A percentile compares a stretch with the other conserved stretches of the same genome.
phyloP scores from a whole-genome alignment of 2,113 vertebrate species.

The Triplophysa rosa region DNA sequence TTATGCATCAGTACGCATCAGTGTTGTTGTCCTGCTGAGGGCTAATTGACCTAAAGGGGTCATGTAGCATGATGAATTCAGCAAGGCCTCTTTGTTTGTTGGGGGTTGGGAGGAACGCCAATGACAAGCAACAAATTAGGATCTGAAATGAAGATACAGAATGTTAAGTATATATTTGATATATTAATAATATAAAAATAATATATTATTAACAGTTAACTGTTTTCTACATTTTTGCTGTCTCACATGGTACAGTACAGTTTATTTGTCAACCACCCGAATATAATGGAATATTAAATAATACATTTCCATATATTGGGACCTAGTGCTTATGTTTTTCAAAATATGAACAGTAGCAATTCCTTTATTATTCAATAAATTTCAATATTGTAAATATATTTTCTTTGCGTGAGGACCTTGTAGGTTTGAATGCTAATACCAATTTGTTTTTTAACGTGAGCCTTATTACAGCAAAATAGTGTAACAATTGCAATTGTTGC shows the following conservation, averaged over 20 bases:
- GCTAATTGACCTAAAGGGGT: conserved; percentile 73
- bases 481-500: not conserved
- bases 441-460: not conserved
- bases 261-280: no score
- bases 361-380: no score
- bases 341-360: no score
- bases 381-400: no score
- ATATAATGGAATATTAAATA: no score
- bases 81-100: conserved; percentile 62
- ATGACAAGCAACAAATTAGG: conserved; percentile 55
- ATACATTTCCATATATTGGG: no score
- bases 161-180: conserved; percentile 59
- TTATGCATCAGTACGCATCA: conserved; percentile 70
- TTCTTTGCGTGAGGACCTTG: conserved; percentile 48
- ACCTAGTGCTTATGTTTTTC: no score
- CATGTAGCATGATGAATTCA: conserved; percentile 68
- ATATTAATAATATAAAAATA: no score
- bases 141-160: conserved; percentile 51
- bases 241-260: not conserved
- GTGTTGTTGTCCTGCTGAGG: conserved; percentile 63
- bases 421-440: conserved; percentile 63
- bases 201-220: no score
- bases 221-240: not conserved
- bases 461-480: not conserved
- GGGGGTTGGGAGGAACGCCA: conserved; percentile 27